These are phyloP conservation scores for Noturus placidus DNA, from an alignment of 2,113 vertebrate species.

Conservation along the genomic window DNA sequence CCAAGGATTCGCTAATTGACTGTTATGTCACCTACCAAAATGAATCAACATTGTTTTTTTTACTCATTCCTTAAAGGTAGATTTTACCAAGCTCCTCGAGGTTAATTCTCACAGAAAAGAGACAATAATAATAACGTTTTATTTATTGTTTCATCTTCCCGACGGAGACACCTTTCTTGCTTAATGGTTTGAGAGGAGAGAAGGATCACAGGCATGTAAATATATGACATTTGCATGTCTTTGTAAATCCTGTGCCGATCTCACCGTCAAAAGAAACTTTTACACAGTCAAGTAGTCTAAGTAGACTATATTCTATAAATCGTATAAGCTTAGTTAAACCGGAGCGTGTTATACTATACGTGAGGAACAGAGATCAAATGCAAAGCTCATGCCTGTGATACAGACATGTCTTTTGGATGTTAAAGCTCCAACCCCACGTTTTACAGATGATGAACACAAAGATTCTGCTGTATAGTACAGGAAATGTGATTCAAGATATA, in stretches of 20 bases:
- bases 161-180: background rate
- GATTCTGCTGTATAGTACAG: no score
- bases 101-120: background rate
- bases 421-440: no score
- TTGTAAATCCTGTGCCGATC: background rate
- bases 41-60: background rate
- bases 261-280: background rate
- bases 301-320: no score
- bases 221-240: background rate
- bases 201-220: background rate
- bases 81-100: background rate
- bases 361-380: no score
- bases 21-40: background rate
- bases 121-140: background rate
- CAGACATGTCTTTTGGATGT: no score
- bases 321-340: no score
- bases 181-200: background rate
- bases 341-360: no score
- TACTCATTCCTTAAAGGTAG: background rate
- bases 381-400: no score
- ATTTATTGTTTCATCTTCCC: background rate
- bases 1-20: background rate
- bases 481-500: no score
- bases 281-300: background rate
- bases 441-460: no score